Evolutionary conservation across 2,888 invertebrate genomes (phyloP), one percentile per base, ranked within the genome.

Genomic region (Andrena fulva): DNA sequence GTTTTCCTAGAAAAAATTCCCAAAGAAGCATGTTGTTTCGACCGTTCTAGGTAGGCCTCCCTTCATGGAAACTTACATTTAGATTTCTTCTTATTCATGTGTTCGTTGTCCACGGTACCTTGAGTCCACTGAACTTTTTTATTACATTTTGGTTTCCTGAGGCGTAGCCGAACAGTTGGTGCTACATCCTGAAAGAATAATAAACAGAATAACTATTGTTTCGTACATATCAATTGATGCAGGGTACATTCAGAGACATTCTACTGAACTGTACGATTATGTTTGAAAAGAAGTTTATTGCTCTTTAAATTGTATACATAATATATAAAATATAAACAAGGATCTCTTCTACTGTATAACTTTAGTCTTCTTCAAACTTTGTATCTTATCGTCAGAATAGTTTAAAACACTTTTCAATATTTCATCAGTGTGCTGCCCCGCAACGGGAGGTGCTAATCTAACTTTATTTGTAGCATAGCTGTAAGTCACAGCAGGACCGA

Each of bases 51-150:
- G 42, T 42, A 5, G 16, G 16, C 16, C 12, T 35, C 3, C n/a
- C 2, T 31, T 20, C n/a, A 50, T 24, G 24, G 33, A 70, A 52
- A 77, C 96, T 96, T 95, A 98, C 99, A 99, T 96, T 99, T 99
- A 31, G 99, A 99, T 94, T 99, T 99, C 94, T 98, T 99, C 94
- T 97, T 98, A 92, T 98, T 97, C 97, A 99, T 96, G 92, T 98
- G 95, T 94, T 99, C 99, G 94, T 99, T 99, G 94, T 99, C 99
- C 16, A 99, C 97, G 0, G 99, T 98, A 89, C 97, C 98, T 80
- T 96, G 96, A 10, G 97, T 96, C 98, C 98, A 99, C 82, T 96
- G 96, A 0, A 99, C 99, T 94, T 97, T 98, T 94, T 97, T 97
- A 75, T 95, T 95, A 52, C 95, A 95, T 91, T 96, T 96, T 1